Percentiles rank a stretch among this genome's conserved stretches.
These are phyloP conservation scores for Phylloscopus whistleri DNA, from an alignment of 2,113 vertebrate species.

Conservation along the genomic window DNA sequence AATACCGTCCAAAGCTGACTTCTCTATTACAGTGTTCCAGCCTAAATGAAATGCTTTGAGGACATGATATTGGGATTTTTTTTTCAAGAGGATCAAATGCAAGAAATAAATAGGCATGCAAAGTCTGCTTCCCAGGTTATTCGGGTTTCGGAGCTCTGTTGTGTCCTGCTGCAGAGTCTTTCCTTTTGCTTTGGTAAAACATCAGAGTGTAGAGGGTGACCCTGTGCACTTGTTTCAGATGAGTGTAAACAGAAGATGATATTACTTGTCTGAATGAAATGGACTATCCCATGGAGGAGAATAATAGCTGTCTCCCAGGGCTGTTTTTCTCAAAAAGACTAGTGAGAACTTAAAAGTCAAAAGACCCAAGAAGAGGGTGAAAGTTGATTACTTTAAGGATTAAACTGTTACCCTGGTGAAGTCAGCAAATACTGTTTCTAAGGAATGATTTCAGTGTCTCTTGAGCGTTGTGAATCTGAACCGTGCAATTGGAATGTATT, in stretches of 20 bases:
- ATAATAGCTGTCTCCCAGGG: constrained; percentile 77
- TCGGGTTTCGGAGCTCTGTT: constrained; percentile 27
- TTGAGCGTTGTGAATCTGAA: constrained; percentile 73
- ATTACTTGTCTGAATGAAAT: constrained; percentile 72
- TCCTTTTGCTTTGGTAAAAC: constrained; percentile 65
- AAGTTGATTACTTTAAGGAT: constrained; percentile 81
- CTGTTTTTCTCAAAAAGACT: constrained; percentile 71
- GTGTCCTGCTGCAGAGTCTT: constrained; percentile 32
- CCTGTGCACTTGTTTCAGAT: constrained; percentile 67
- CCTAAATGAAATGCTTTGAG: constrained; percentile 45
- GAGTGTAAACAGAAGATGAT: constrained; percentile 76
- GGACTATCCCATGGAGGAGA: constrained; percentile 76
- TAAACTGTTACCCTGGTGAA: constrained; percentile 79
- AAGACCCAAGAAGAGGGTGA: constrained; percentile 69
- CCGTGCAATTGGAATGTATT: constrained; percentile 43
- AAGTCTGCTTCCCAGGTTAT: constrained; percentile 61
- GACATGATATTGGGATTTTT: constrained; percentile 35
- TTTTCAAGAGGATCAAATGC: constrained; percentile 38
- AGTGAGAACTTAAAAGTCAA: constrained; percentile 72
- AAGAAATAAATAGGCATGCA: constrained; percentile 53
- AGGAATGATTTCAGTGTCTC: constrained; percentile 75
- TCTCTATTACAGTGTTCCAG: constrained; percentile 29
- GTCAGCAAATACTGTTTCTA: constrained; percentile 80
- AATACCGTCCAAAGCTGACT: constrained; percentile 19
- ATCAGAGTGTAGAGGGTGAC: constrained; percentile 64